Evolutionary conservation across 2,888 invertebrate genomes (phyloP).

Genomic region (Liposcelis brunnea): DNA sequence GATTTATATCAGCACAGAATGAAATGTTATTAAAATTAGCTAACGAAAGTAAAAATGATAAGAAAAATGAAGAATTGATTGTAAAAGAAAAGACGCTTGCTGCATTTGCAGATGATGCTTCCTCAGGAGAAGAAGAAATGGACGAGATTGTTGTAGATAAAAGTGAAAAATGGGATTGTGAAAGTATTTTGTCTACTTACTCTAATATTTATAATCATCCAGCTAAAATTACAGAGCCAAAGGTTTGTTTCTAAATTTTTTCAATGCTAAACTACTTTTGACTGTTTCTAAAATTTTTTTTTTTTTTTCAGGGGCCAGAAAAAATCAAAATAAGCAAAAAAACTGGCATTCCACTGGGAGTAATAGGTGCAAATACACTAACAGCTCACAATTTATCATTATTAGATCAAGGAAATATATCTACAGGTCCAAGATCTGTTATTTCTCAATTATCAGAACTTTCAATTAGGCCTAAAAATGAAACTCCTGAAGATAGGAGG

Average conservation of each 20-base stretch:
- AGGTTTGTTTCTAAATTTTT: too few relatives aligned
- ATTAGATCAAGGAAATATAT: slow-evolving; percentile 23
- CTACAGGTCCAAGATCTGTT: slow-evolving; percentile 38
- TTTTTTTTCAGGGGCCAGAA: slow-evolving; percentile 28
- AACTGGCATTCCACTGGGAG: slow-evolving; percentile 57
- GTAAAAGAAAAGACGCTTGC: slow-evolving; percentile 3
- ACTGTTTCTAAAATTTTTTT: too few relatives aligned
- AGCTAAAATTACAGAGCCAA: slow-evolving; percentile 57
- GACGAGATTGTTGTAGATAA: slow-evolving; percentile 29
- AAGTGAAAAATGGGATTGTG: slow-evolving; percentile 51
- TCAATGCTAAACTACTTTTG: too few relatives aligned
- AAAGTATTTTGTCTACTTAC: slow-evolving; percentile 76
- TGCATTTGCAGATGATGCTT: slow-evolving; percentile 23
- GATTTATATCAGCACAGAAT: slow-evolving; percentile 48
- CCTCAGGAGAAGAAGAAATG: slow-evolving; percentile 38
- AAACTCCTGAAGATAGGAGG: slow-evolving; percentile 63
- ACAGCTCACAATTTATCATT: slow-evolving; percentile 47
- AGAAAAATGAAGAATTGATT: slow-evolving; percentile 25
- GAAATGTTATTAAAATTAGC: slow-evolving; percentile 52
- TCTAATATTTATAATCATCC: slow-evolving; percentile 89
- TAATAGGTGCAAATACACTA: slow-evolving; percentile 35
- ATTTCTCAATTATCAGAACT: slow-evolving; percentile 45
- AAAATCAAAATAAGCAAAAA: too few relatives aligned
- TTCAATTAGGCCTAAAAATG: slow-evolving; percentile 52
- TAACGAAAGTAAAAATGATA: slow-evolving; percentile 52